Evolutionary conservation across 2,888 invertebrate genomes (phyloP).

Genomic region (Nemapogon koenigi): DNA sequence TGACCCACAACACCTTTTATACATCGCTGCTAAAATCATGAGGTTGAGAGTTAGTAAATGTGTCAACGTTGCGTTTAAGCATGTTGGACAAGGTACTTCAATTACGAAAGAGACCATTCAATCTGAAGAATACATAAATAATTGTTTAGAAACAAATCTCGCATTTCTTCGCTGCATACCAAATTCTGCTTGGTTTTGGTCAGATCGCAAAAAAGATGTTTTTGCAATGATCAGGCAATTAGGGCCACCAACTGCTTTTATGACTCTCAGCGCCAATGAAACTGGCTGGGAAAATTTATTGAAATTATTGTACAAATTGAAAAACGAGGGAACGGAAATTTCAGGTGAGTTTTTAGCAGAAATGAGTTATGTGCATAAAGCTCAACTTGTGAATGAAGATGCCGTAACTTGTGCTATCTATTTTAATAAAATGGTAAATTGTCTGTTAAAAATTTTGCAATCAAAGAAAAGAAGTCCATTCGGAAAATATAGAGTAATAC

Average conservation of each 20-base stretch:
- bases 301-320: conserved; percentile 26
- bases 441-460: conserved; percentile 21
- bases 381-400: conserved; percentile 24
- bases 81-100: conserved; percentile 21
- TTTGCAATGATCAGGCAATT: conserved; percentile 36
- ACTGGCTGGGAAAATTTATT: conserved; percentile 26
- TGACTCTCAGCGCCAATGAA: conserved; percentile 37
- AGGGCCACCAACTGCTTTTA: conserved; percentile 31
- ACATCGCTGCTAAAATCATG: conserved; percentile 24
- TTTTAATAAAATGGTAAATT: conserved; percentile 31
- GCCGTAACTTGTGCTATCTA: conserved; percentile 25
- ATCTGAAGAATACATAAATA: conserved; percentile 24
- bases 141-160: conserved; percentile 26
- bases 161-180: conserved; percentile 29
- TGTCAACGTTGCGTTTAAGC: conserved; percentile 20
- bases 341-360: conserved; percentile 18
- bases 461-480: conserved; percentile 18
- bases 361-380: conserved; percentile 19
- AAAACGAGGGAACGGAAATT: conserved; percentile 20
- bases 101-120: conserved; percentile 25
- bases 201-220: conserved; percentile 28
- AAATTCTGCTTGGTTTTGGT: conserved; percentile 33
- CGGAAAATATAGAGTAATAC: conserved; percentile 15
- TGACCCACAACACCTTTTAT: conserved; percentile 24
- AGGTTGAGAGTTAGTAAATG: conserved; percentile 13